A percentile compares a stretch with the other conserved stretches of the same genome.
Evolutionary conservation across 1,140 invertebrate species (phyloP).

Genomic region (Philaenus spumarius): DNA sequence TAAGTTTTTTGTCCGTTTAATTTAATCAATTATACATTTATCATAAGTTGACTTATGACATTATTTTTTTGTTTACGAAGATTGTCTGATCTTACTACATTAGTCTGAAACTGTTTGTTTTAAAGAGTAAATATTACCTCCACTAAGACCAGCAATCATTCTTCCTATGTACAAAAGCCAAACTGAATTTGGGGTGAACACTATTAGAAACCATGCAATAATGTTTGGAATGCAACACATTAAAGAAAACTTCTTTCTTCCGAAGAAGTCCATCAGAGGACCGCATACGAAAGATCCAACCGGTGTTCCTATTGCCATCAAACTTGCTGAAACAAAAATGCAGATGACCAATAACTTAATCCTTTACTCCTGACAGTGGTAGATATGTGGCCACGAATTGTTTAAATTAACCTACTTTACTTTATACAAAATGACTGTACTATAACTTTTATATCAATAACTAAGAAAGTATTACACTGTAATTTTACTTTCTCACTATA

Average conservation of each 20-base stretch:
- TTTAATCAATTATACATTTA: too few relatives aligned
- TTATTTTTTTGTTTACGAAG: too few relatives aligned
- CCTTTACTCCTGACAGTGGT: neutral
- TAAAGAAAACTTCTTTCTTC: slow-evolving; percentile 50
- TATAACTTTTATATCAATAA: too few relatives aligned
- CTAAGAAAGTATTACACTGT: too few relatives aligned
- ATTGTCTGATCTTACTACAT: too few relatives aligned
- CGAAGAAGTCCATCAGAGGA: slow-evolving; percentile 56
- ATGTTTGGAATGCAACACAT: slow-evolving; percentile 47
- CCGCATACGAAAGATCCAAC: slow-evolving; percentile 46
- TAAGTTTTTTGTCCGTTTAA: too few relatives aligned
- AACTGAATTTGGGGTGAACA: slow-evolving; percentile 18
- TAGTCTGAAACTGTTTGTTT: too few relatives aligned
- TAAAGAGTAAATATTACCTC: too few relatives aligned
- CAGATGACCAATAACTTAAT: neutral
- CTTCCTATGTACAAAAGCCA: slow-evolving; percentile 40
- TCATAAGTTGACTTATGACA: too few relatives aligned
- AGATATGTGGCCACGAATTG: neutral
- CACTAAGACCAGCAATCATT: slow-evolving; percentile 44
- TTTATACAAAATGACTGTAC: too few relatives aligned
- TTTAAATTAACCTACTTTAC: too few relatives aligned
- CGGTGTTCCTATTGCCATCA: slow-evolving; percentile 47
- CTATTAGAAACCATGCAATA: slow-evolving; percentile 51
- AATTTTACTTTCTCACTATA: too few relatives aligned
- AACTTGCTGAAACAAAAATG: slow-evolving; percentile 44